Evolutionary conservation across 92 coral and sea anemone species (phyloP).

Genomic region (Micromussa lordhowensis): DNA sequence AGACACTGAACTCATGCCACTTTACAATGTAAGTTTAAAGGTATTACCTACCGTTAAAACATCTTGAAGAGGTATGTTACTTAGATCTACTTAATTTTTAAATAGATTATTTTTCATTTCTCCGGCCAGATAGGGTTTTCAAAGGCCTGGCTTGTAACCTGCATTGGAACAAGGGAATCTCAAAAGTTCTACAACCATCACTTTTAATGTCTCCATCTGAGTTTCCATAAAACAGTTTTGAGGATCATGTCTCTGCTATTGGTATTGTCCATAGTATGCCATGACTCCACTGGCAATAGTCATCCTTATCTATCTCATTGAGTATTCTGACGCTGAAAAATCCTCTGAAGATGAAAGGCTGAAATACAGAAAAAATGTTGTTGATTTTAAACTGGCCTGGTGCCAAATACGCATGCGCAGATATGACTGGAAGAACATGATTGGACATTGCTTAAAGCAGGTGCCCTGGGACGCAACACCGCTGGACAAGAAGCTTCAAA

Average conservation of each 20-base stretch:
- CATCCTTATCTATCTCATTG: not conserved
- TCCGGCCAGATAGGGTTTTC: not conserved
- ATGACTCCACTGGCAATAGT: constrained; percentile 8
- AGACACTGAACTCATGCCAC: too few species aligned
- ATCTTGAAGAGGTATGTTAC: not conserved
- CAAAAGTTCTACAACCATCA: not conserved
- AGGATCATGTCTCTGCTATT: constrained; percentile 16
- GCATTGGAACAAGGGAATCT: not conserved
- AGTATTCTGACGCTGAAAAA: constrained; percentile 20
- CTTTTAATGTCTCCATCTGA: not conserved
- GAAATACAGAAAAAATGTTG: constrained; percentile 38
- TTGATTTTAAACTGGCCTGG: constrained; percentile 63
- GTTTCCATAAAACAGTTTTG: not conserved
- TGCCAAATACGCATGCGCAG: constrained; percentile 73
- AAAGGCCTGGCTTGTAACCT: not conserved
- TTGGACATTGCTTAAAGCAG: constrained; percentile 57
- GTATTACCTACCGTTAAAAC: too few species aligned
- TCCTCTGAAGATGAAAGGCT: constrained; percentile 26
- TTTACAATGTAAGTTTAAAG: too few species aligned
- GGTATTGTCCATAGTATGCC: constrained; percentile 1
- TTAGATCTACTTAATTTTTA: too few species aligned
- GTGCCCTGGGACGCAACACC: constrained; percentile 54
- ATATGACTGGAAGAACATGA: constrained; percentile 74
- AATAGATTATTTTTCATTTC: not conserved
- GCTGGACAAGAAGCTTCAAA: constrained; percentile 30